Conservation (phyloP, 2,888 invertebrate species). For the Parapristionchus giblindavisi region DNA sequence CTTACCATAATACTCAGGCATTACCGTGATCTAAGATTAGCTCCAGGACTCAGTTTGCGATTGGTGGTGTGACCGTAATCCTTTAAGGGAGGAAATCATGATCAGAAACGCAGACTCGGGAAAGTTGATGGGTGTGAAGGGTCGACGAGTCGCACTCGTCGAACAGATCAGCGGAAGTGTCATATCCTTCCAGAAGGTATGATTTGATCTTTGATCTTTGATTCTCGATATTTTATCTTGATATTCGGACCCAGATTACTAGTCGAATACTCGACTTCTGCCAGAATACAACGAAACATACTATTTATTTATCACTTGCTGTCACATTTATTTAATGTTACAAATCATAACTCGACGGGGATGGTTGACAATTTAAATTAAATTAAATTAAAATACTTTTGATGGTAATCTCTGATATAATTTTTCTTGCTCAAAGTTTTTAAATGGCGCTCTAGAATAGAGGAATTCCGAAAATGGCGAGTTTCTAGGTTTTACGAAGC, state of each 20-base stretch:
- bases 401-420: too few species aligned
- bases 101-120: conserved; percentile 94
- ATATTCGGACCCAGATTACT: neutral
- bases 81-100: conserved; percentile 92
- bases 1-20: too few species aligned
- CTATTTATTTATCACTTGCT: too few species aligned
- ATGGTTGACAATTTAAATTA: too few species aligned
- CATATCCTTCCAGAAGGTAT: conserved; percentile 90
- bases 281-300: neutral
- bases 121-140: conserved; percentile 82
- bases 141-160: conserved; percentile 96
- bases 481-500: too few species aligned
- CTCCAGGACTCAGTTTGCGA: neutral
- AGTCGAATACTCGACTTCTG: neutral
- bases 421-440: too few species aligned
- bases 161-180: conserved; percentile 97
- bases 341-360: too few species aligned
- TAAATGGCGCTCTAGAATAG: too few species aligned
- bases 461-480: too few species aligned
- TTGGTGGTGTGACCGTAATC: conserved; percentile 70
- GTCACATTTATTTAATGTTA: too few species aligned
- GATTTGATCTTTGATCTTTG: neutral
- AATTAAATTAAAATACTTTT: too few species aligned
- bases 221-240: neutral
- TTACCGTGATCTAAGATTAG: neutral